These are phyloP conservation scores for Bombus consobrinus DNA, from an alignment of 1,140 invertebrate genomes.

Conservation along the genomic window DNA sequence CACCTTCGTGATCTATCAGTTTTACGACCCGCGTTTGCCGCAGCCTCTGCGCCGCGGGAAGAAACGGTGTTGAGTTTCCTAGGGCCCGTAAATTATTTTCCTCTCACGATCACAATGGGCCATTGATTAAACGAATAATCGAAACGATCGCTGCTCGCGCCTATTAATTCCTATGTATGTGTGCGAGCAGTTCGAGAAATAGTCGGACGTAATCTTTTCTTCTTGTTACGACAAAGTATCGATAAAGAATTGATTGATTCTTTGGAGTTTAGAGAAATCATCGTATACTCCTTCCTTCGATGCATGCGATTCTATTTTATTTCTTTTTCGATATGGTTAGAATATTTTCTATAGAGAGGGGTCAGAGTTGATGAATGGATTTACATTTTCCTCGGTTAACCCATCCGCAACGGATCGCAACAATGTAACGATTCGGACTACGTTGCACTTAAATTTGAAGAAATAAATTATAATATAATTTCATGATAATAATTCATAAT, in stretches of 20 bases:
- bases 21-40: conserved; percentile 20
- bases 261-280: neutral
- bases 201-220: neutral
- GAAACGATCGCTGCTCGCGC: neutral
- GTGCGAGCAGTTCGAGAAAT: neutral
- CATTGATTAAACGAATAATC: conserved; percentile 35
- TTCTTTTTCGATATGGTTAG: neutral
- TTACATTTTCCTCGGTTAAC: too few relatives aligned
- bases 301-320: too few relatives aligned
- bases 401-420: neutral
- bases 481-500: too few relatives aligned
- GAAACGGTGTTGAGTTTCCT: conserved; percentile 26
- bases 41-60: conserved; percentile 1
- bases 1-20: conserved; percentile 49
- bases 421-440: too few relatives aligned
- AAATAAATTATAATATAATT: neutral
- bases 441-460: neutral
- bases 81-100: conserved; percentile 29
- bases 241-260: neutral
- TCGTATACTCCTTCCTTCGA: neutral
- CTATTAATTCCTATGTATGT: neutral
- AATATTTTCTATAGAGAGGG: neutral
- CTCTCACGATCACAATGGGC: conserved; percentile 18
- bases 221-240: neutral
- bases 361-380: too few relatives aligned